A percentile compares a stretch with the other conserved stretches of the same genome.
Evolutionary conservation across 2,113 vertebrate species (phyloP).

Genomic region (Protobothrops mucrosquamatus): DNA sequence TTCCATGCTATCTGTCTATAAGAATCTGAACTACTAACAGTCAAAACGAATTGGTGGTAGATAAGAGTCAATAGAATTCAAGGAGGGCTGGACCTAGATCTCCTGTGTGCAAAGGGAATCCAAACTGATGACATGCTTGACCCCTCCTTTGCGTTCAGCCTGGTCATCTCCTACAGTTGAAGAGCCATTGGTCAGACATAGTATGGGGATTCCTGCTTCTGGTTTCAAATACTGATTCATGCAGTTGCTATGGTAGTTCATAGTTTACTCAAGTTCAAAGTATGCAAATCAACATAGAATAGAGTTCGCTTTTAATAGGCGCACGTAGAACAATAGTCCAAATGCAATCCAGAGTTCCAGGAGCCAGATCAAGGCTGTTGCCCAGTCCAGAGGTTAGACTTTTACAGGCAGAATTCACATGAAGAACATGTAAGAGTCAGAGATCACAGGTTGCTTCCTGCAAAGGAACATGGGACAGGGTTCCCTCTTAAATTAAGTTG

Average conservation of each 20-base stretch:
- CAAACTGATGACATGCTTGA: background rate
- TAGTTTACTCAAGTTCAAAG: background rate
- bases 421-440: background rate
- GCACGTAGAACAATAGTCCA: background rate
- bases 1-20: background rate
- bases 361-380: background rate
- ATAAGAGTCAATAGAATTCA: background rate
- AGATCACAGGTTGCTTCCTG: background rate
- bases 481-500: background rate
- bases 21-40: background rate
- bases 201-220: background rate
- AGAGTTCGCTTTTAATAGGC: background rate
- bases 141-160: background rate
- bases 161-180: background rate
- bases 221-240: background rate
- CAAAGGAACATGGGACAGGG: background rate
- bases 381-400: background rate
- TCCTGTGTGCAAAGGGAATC: background rate
- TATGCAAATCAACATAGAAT: background rate
- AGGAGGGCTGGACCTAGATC: background rate
- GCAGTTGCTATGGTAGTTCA: background rate
- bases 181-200: background rate
- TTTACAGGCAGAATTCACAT: background rate
- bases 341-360: background rate
- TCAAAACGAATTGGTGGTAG: background rate